Percentiles rank a stretch among this genome's conserved stretches.
phyloP scores from a whole-genome alignment of 2,888 invertebrate genomes.

The Thalpophila matura region DNA sequence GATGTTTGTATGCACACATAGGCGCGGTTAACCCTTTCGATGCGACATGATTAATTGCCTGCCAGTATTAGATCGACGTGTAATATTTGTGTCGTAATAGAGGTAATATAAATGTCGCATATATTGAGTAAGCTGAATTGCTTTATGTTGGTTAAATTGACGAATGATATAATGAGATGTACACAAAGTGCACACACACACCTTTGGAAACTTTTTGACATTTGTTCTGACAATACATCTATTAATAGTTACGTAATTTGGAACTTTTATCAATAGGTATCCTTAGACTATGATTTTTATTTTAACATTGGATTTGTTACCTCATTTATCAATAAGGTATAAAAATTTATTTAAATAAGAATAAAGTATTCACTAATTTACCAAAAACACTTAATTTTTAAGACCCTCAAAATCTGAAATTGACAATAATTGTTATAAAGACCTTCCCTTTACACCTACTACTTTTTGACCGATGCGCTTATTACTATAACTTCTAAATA shows the following conservation, averaged over 20 bases:
- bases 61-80: constrained; percentile 24
- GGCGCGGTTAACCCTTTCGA: constrained; percentile 26
- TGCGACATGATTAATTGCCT: constrained; percentile 39
- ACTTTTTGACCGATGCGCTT: too few species aligned
- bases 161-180: background rate
- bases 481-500: too few species aligned
- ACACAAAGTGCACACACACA: background rate
- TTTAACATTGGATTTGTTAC: background rate
- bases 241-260: too few species aligned
- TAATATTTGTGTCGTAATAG: constrained; percentile 35
- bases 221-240: background rate
- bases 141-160: background rate
- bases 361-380: too few species aligned
- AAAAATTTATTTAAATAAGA: too few species aligned
- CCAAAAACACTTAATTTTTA: too few species aligned
- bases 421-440: too few species aligned
- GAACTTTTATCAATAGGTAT: too few species aligned
- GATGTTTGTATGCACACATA: constrained; percentile 32
- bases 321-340: background rate
- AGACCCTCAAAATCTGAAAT: too few species aligned
- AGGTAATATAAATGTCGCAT: background rate
- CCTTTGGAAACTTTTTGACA: background rate
- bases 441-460: too few species aligned
- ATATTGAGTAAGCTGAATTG: constrained; percentile 6
- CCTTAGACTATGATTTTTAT: too few species aligned